These are phyloP conservation scores for Thomomys bottae DNA, from an alignment of 2,113 vertebrate genomes.

Conservation along the genomic window DNA sequence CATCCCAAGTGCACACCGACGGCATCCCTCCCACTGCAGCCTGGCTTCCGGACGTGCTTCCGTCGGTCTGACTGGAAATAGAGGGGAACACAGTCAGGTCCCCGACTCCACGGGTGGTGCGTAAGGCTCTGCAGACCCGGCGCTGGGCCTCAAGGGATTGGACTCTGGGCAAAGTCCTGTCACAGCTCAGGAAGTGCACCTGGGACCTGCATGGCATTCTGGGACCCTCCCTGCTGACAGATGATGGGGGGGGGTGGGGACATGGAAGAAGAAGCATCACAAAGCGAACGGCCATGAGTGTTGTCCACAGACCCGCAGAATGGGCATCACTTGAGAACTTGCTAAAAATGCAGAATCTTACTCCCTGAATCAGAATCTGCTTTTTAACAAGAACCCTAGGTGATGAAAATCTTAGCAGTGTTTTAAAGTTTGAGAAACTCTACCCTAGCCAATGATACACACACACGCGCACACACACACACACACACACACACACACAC, in stretches of 20 bases:
- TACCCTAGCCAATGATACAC: background rate
- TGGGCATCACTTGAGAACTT: constrained; percentile 76
- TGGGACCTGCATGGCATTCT: fast-evolving
- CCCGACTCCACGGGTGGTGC: fast-evolving
- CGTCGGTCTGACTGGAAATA: background rate
- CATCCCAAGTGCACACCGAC: fast-evolving
- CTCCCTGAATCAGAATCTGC: constrained; percentile 80
- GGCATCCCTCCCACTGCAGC: background rate
- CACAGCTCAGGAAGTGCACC: too few relatives aligned
- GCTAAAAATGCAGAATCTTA: constrained; percentile 81
- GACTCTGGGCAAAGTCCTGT: too few relatives aligned
- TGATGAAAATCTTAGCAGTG: constrained; percentile 67
- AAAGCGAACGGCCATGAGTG: background rate
- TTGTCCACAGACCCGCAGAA: constrained; percentile 21
- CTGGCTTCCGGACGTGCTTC: background rate
- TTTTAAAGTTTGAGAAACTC: constrained; percentile 4
- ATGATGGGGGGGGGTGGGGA: fast-evolving
- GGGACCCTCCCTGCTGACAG: fast-evolving
- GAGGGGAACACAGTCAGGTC: background rate
- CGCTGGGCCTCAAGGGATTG: background rate
- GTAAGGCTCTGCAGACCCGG: fast-evolving
- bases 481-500: background rate
- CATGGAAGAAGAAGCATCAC: background rate
- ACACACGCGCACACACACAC: fast-evolving
- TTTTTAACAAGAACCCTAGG: constrained; percentile 80